Base-by-base conservation (phyloP, 2,888 invertebrate genomes). In the Eustalomyia histrio region DNA sequence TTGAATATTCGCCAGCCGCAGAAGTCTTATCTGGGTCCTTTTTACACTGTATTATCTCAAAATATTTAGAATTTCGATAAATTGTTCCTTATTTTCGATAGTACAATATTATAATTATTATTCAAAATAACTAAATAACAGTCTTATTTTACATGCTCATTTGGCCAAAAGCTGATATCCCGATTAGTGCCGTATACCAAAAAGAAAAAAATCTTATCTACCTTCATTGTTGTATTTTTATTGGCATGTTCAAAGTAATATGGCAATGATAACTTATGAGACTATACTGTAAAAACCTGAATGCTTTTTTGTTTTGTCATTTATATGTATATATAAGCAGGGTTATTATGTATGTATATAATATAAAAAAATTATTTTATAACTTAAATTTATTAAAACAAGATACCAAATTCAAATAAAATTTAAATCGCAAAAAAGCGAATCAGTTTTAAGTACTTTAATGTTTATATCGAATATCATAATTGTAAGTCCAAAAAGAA, bases 361-460 rank as follows among this genome's bases (percentile, higher is more conserved):
- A 12, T 18, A n/a, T n/a, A n/a, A n/a, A 33, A 53, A n/a, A 16
- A 0, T 16, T 24, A 21, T 55, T 55, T 24, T 33, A n/a, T 33
- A 64, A 17, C 39, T 7, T 33, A 61, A 61, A 29, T 29, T 29
- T 29, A 29, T 29, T 29, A 24, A 61, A 43, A n/a, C 5, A 17
- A 33, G 50, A 64, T 67, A 67, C 53, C 53, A 55, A 67, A 67
- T 67, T 67, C 5, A 55, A 67, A 67, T 55, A 55, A 67, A 65
- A 65, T 65, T 65, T 53, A 65, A 52, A 52, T 35, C 2, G 39
- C 10, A 35, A 12, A 39, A 12, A 39, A 3, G 12, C 10, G 39
- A 39, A 39, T 12, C 9, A 39, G 1, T 39, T 39, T 39, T 39
- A 39, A 39, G 14, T 39, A 14, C 12, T 35, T 10, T 6, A 35